Percentiles rank a stretch among this genome's conserved stretches.
These are phyloP conservation scores for Camelus dromedarius DNA, from an alignment of 2,113 vertebrate species.

Conservation along the genomic window DNA sequence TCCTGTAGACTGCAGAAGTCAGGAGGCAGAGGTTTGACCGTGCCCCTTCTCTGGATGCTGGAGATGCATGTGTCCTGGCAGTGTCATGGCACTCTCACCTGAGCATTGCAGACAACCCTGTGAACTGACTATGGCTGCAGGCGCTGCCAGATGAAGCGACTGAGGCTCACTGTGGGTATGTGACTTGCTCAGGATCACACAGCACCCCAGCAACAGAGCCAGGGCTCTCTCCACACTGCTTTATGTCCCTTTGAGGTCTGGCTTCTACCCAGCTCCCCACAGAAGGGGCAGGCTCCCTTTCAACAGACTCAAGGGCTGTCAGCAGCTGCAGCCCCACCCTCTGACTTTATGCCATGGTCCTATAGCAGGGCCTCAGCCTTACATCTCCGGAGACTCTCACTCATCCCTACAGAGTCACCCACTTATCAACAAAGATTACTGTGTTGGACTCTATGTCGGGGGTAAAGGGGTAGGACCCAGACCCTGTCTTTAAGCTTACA, in stretches of 20 bases:
- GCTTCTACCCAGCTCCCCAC: background rate
- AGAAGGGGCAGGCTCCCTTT: background rate
- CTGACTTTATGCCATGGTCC: background rate
- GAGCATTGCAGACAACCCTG: background rate
- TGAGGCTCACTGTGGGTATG: background rate
- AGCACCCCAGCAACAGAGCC: background rate
- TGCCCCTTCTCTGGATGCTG: rapidly evolving
- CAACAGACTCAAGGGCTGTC: background rate
- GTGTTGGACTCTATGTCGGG: background rate
- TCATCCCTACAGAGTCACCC: background rate
- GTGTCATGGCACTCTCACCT: background rate
- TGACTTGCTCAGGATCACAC: background rate
- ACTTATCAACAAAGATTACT: background rate
- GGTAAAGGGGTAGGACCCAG: background rate
- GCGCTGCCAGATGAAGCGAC: background rate
- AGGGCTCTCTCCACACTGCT: background rate
- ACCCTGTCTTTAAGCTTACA: background rate
- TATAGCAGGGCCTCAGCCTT: background rate
- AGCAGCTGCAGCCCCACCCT: background rate
- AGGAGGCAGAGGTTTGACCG: background rate
- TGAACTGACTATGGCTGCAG: background rate
- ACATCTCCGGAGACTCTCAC: too few relatives aligned
- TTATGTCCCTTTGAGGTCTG: background rate
- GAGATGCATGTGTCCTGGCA: background rate
- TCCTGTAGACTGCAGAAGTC: background rate